These are phyloP conservation scores for Dendrophyllia cribrosa DNA, from an alignment of 64 coral and sea anemone species.

Conservation along the genomic window DNA sequence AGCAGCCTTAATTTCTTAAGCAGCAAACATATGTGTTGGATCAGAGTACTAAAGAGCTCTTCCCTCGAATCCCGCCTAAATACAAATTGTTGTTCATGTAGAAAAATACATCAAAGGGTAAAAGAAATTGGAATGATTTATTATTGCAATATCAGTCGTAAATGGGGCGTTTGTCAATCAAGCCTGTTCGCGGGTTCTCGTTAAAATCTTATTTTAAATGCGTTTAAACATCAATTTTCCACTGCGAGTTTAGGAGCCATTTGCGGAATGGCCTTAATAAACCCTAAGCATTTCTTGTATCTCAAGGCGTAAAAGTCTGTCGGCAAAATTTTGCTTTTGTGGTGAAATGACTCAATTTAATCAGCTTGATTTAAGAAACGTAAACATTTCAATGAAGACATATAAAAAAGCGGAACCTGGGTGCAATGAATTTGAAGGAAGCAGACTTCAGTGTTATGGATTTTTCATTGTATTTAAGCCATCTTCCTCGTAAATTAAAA, in stretches of 20 bases:
- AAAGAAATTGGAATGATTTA: neutral
- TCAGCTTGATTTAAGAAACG: neutral
- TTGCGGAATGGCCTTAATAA: neutral
- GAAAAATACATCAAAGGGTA: neutral
- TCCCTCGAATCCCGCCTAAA: neutral
- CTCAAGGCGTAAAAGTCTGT: neutral
- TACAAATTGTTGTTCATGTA: neutral
- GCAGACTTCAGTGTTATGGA: too few relatives aligned
- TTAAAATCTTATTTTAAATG: neutral
- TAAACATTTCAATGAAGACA: neutral
- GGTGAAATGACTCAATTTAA: slow-evolving; percentile 1
- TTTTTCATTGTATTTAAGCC: too few relatives aligned
- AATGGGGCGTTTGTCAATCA: neutral
- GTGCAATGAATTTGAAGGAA: too few relatives aligned
- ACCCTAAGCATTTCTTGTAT: neutral
- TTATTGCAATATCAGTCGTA: neutral
- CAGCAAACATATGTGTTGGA: neutral
- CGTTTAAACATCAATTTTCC: neutral
- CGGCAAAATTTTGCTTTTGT: neutral
- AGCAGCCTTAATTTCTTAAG: neutral
- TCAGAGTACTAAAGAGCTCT: neutral
- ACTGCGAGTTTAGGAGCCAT: neutral
- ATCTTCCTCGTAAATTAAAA: too few relatives aligned
- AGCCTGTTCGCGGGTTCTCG: neutral
- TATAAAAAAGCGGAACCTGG: neutral